Percentiles rank a stretch among this genome's conserved stretches.
These are phyloP conservation scores for Muricea muricata DNA, from an alignment of 92 coral and sea anemone species.

Conservation along the genomic window DNA sequence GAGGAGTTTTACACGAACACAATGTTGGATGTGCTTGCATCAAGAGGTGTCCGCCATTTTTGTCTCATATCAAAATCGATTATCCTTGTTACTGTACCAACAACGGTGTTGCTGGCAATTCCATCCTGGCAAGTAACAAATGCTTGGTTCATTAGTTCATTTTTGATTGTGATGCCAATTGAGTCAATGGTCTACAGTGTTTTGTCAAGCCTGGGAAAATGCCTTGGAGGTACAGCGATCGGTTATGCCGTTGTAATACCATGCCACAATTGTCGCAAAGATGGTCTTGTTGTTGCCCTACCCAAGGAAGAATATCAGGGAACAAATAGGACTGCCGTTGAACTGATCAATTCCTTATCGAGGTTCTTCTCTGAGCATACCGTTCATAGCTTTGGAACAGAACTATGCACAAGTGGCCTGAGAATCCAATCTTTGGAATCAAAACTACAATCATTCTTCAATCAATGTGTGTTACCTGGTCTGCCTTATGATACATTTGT, in stretches of 20 bases:
- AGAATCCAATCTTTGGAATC: constrained; percentile 74
- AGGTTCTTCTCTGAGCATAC: constrained; percentile 89
- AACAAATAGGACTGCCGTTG: constrained; percentile 82
- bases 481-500: constrained; percentile 92
- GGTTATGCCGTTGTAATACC: constrained; percentile 97
- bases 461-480: constrained; percentile 88
- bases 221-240: constrained; percentile 97
- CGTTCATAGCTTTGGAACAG: constrained; percentile 96
- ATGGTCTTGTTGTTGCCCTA: constrained; percentile 75
- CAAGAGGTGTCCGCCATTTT: constrained; percentile 92
- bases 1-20: constrained; percentile 75
- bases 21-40: constrained; percentile 93
- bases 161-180: constrained; percentile 83
- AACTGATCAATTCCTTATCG: constrained; percentile 76
- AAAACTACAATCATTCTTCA: constrained; percentile 84
- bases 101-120: constrained; percentile 70
- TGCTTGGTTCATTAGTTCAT: constrained; percentile 79
- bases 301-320: constrained; percentile 83
- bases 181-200: constrained; percentile 86
- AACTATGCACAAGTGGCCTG: constrained; percentile 92
- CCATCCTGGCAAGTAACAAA: constrained; percentile 89
- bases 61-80: constrained; percentile 92
- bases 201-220: constrained; percentile 87
- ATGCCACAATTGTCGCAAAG: constrained; percentile 78
- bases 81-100: constrained; percentile 77